Percentiles rank a stretch among this genome's conserved stretches.
These are phyloP conservation scores for Saccostrea glomerata DNA, from an alignment of 1,140 invertebrate species.

Conservation along the genomic window DNA sequence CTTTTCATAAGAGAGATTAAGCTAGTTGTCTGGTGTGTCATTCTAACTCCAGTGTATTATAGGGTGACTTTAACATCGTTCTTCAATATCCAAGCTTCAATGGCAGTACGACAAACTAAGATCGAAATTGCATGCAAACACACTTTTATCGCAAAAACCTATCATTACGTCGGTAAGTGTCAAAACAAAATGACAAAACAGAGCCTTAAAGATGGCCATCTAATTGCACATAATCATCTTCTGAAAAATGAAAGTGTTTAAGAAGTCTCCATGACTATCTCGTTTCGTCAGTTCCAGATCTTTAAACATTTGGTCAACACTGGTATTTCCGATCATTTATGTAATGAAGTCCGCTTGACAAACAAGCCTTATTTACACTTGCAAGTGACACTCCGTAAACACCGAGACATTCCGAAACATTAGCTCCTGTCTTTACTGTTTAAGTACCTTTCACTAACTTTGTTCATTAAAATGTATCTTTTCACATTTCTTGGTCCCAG, in stretches of 20 bases:
- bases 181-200: conserved; percentile 22
- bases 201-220: conserved; percentile 10
- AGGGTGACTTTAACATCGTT: background rate
- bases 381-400: conserved; percentile 25
- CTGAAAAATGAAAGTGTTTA: conserved; percentile 18
- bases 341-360: conserved; percentile 34
- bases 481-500: background rate
- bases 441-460: conserved; percentile 1
- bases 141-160: conserved; percentile 20
- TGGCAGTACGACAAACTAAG: background rate
- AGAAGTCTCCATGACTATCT: conserved; percentile 13
- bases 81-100: conserved; percentile 14
- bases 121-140: conserved; percentile 10
- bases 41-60: background rate
- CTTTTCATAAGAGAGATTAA: background rate
- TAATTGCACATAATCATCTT: conserved; percentile 25
- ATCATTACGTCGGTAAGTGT: background rate
- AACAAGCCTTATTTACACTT: conserved; percentile 28
- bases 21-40: background rate
- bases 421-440: background rate
- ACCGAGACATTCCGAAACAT: conserved; percentile 11
- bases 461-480: background rate
- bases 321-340: conserved; percentile 32
- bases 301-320: conserved; percentile 20
- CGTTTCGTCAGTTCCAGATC: background rate